Evolutionary conservation across 2,888 invertebrate genomes (phyloP).

Genomic region (Limnephilus auricula): DNA sequence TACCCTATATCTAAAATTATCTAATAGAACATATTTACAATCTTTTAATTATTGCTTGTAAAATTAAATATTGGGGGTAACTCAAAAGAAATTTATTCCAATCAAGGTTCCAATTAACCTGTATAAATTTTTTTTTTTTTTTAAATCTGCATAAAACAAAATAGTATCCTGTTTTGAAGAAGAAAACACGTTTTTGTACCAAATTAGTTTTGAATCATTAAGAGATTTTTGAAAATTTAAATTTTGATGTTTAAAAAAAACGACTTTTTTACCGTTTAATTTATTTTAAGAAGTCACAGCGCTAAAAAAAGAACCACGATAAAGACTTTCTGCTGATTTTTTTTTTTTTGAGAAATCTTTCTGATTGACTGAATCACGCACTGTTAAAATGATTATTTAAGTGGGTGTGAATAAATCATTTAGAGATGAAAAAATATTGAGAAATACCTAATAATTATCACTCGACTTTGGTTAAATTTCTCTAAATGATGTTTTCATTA

Average conservation of each 20-base stretch:
- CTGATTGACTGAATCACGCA: too few relatives aligned
- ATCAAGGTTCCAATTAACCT: too few relatives aligned
- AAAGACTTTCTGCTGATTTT: neutral
- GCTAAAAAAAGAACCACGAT: neutral
- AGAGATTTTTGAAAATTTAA: neutral
- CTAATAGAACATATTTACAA: conserved; percentile 21
- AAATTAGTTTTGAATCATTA: neutral
- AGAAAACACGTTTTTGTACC: neutral
- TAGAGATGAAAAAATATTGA: too few relatives aligned
- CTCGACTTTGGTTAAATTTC: neutral
- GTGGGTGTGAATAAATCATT: too few relatives aligned
- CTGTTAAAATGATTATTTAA: too few relatives aligned
- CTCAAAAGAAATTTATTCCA: neutral
- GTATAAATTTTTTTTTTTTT: neutral
- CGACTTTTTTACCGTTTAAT: too few relatives aligned
- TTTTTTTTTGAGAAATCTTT: too few relatives aligned
- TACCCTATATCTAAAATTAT: conserved; percentile 16
- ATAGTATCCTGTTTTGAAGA: neutral
- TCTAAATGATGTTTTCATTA: neutral
- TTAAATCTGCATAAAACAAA: neutral
- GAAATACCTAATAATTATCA: neutral
- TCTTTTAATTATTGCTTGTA: neutral
- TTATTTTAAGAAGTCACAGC: neutral
- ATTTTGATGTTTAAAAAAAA: neutral
- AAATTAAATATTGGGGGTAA: neutral